Conservation (phyloP, 2,113 vertebrate species). For the Camelus bactrianus region DNA sequence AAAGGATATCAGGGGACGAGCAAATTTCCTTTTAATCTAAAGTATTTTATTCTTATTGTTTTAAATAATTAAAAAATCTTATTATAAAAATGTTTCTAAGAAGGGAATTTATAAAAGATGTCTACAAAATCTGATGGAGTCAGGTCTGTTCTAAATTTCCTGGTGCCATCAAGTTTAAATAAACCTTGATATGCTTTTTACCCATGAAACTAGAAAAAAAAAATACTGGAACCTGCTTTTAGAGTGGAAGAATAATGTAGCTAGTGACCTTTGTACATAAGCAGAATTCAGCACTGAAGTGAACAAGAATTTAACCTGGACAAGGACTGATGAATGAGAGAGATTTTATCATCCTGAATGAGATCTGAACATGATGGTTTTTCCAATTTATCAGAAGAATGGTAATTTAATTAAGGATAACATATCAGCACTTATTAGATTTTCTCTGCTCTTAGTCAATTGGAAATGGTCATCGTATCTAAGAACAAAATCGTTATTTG, state of each 20-base stretch:
- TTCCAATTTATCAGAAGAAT: constrained; percentile 14
- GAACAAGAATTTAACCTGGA: neutral
- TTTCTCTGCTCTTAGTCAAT: neutral
- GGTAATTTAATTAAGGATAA: constrained; percentile 52
- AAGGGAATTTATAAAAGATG: neutral
- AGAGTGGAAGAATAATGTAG: neutral
- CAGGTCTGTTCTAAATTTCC: neutral
- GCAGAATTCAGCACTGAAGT: neutral
- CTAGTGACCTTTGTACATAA: constrained; percentile 14
- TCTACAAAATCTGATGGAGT: neutral
- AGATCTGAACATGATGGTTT: neutral
- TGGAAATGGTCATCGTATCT: neutral
- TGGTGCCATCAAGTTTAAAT: constrained; percentile 2
- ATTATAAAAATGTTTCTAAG: neutral
- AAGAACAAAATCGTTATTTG: constrained; percentile 37
- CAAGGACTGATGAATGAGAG: constrained; percentile 33
- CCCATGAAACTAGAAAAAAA: neutral
- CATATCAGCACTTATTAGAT: neutral
- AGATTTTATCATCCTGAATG: constrained; percentile 56
- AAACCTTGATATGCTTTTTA: neutral
- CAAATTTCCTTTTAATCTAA: neutral
- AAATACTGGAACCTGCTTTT: neutral
- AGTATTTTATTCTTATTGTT: neutral
- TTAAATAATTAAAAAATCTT: neutral
- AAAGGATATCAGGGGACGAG: neutral